These are phyloP conservation scores for Euura lappo DNA, from an alignment of 1,140 invertebrate species.

Conservation along the genomic window DNA sequence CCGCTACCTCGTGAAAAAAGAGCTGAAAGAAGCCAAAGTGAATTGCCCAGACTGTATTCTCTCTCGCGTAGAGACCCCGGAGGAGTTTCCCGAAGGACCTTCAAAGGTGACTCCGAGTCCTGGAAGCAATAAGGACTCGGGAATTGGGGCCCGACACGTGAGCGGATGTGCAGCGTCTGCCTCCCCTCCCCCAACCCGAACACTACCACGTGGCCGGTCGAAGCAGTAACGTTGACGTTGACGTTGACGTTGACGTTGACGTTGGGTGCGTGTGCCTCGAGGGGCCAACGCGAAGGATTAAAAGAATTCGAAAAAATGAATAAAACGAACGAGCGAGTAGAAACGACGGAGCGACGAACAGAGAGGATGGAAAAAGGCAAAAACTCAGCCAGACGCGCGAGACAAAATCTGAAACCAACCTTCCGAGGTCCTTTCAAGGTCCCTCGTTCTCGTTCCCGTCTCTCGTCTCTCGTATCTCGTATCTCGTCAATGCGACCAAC, in stretches of 20 bases:
- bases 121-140: not conserved
- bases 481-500: too few species aligned
- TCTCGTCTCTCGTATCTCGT: not conserved
- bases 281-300: not conserved
- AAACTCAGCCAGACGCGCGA: slow-evolving; percentile 4
- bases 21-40: not conserved
- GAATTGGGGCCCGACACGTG: not conserved
- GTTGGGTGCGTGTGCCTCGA: not conserved
- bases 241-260: not conserved
- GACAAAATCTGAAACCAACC: not conserved
- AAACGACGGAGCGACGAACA: not conserved
- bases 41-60: not conserved
- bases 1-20: not conserved
- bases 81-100: slow-evolving; percentile 4
- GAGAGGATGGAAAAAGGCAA: slow-evolving; percentile 5
- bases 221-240: not conserved
- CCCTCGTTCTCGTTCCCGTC: not conserved
- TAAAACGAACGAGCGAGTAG: not conserved
- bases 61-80: not conserved
- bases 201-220: not conserved
- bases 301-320: not conserved
- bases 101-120: not conserved
- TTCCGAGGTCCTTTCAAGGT: slow-evolving; percentile 5
- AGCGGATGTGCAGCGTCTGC: not conserved
- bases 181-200: too few species aligned